phyloP scores from a whole-genome alignment of 2,113 vertebrate species.

The Sakesphorus luctuosus region DNA sequence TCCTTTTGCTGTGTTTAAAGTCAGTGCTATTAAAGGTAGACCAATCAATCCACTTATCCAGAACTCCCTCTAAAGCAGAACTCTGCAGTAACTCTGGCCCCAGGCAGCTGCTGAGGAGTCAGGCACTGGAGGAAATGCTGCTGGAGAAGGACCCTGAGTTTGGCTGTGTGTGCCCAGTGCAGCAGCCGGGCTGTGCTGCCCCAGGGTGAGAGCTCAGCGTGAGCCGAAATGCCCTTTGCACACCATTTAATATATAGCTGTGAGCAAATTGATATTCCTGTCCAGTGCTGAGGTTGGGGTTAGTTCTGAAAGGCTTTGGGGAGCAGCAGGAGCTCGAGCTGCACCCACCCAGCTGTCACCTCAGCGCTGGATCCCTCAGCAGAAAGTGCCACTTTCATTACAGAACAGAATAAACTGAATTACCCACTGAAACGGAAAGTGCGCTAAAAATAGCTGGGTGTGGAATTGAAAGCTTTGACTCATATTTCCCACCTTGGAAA shows the following conservation, averaged over 20 bases:
- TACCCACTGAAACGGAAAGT: constrained; percentile 36
- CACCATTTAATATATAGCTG: fast-evolving
- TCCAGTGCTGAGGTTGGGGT: not conserved
- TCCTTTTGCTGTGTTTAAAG: not conserved
- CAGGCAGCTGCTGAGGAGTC: not conserved
- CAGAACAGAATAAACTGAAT: not conserved
- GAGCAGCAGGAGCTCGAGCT: not conserved
- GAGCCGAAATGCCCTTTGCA: not conserved
- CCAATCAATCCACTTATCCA: not conserved
- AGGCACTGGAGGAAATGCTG: not conserved
- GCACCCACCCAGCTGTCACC: not conserved
- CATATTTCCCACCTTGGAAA: constrained; percentile 68
- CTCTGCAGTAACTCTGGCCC: not conserved
- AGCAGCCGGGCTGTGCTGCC: not conserved
- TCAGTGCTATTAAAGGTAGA: not conserved
- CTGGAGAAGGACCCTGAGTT: not conserved
- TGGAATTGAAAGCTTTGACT: constrained; percentile 61
- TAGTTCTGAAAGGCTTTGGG: not conserved
- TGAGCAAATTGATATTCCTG: not conserved
- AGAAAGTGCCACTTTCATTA: not conserved
- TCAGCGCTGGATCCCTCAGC: not conserved
- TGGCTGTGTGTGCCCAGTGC: not conserved
- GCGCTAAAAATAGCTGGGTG: constrained; percentile 63
- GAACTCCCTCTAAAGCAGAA: not conserved
- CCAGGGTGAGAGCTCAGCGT: not conserved